Percentiles rank a stretch among this genome's conserved stretches.
Evolutionary conservation across 1,140 invertebrate genomes (phyloP).

Genomic region (Aphaenogaster rudis): DNA sequence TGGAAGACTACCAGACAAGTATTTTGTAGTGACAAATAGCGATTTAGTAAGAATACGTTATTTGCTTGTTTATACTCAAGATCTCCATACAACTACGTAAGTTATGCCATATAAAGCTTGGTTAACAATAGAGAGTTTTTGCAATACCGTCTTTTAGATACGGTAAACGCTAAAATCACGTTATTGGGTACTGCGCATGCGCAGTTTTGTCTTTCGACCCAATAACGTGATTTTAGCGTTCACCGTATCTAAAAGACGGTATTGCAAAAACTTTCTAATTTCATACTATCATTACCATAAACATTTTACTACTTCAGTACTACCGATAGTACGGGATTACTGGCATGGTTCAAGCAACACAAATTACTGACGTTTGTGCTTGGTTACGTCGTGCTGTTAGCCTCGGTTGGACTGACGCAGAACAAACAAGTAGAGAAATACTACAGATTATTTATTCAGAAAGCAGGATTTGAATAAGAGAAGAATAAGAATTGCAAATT

Average conservation of each 20-base stretch:
- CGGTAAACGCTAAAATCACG: too few species aligned
- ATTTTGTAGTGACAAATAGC: conserved; percentile 92
- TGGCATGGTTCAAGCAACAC: conserved; percentile 85
- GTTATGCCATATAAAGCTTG: neutral
- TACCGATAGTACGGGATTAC: conserved; percentile 76
- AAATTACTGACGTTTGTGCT: conserved; percentile 86
- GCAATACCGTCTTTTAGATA: too few species aligned
- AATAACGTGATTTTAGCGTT: too few species aligned
- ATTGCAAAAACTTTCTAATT: too few species aligned
- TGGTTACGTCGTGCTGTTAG: conserved; percentile 85
- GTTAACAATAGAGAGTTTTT: neutral
- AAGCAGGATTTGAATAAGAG: conserved; percentile 82
- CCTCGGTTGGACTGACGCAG: conserved; percentile 85
- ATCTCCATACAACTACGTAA: conserved; percentile 81
- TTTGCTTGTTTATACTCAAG: conserved; percentile 91
- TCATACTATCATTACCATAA: neutral
- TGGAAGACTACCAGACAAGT: conserved; percentile 90
- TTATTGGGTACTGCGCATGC: too few species aligned
- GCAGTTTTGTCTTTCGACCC: too few species aligned
- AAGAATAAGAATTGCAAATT: neutral
- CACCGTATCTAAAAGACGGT: too few species aligned
- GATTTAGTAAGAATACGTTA: conserved; percentile 93
- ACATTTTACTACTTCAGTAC: conserved; percentile 76
- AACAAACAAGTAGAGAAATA: conserved; percentile 86
- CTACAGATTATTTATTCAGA: conserved; percentile 84